Percentiles rank a stretch among this genome's conserved stretches.
phyloP scores from a whole-genome alignment of 2,797 vertebrate species.

The Hydrocynus forskahlii region DNA sequence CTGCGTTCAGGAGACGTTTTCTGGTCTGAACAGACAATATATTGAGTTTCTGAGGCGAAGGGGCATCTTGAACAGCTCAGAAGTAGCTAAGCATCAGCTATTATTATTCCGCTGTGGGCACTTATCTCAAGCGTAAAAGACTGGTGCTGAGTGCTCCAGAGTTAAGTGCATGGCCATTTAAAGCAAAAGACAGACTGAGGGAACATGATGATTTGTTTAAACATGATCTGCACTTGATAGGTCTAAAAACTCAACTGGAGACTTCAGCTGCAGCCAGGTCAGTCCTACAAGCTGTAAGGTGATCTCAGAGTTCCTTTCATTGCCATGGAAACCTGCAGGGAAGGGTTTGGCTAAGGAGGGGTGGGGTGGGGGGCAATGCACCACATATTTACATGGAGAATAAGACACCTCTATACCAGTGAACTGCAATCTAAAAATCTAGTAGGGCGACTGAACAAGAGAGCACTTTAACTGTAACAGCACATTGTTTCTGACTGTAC shows the following conservation, averaged over 20 bases:
- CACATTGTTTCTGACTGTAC: too few relatives aligned
- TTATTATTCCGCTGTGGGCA: not conserved
- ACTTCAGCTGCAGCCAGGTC: slow-evolving; percentile 20
- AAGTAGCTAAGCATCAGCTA: not conserved
- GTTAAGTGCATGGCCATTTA: slow-evolving; percentile 15
- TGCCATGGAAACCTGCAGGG: slow-evolving; percentile 53
- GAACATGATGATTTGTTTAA: slow-evolving; percentile 7
- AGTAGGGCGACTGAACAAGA: too few relatives aligned
- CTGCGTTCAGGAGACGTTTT: too few relatives aligned
- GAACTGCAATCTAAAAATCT: not conserved
- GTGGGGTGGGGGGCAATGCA: not conserved
- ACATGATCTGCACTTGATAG: not conserved
- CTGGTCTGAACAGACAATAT: too few relatives aligned
- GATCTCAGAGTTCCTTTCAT: slow-evolving; percentile 44
- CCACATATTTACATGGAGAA: not conserved
- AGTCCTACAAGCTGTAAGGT: slow-evolving; percentile 30
- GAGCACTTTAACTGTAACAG: too few relatives aligned
- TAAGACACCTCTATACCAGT: not conserved
- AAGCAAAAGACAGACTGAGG: slow-evolving; percentile 4
- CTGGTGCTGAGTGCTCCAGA: slow-evolving; percentile 36
- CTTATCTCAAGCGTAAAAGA: slow-evolving; percentile 46
- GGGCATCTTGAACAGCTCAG: too few relatives aligned
- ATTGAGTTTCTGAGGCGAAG: too few relatives aligned
- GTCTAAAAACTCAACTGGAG: slow-evolving; percentile 27
- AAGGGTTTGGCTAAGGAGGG: slow-evolving; percentile 21